Base-by-base conservation (phyloP, 2,797 vertebrate species). In the Hoplostethus atlanticus region DNA sequence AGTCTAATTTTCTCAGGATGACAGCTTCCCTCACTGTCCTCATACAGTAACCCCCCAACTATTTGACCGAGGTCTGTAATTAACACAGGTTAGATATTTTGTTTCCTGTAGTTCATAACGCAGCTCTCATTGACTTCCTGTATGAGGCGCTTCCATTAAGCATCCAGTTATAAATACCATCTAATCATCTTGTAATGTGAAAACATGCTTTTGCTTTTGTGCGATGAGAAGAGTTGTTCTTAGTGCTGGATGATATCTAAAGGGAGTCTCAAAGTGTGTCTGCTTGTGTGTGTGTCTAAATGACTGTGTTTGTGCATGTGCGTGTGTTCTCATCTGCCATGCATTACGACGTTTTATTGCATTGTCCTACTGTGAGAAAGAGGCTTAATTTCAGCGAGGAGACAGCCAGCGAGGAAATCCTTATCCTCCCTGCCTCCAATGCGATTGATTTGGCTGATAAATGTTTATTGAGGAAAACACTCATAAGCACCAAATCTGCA, bases 391-490 rank as follows among this genome's bases (percentile, higher is more conserved):
- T 83, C 73, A 75, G 71, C 62, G 44, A 7, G 52, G 44, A 80
- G 63, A 83, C 28, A 4, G 59, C 62, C 46, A 68, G 6, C 30
- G 58, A 68, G 76, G 64, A 72, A 76, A 61, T 73, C 55, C 48
- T 28, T 59, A 46, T 76, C 69, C 68, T 61, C 68, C 36, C 50
- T 64, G 66, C 70, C 70, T 84, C 65, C 58, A 3, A 46, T 42
- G 56, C 78, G 63, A 88, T 83, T 77, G 80, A 89, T 84, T 89
- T 40, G 34, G 60, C 70, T 59, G 65, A 83, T 85, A 53, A 31
- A 66, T 82, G 81, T 82, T 86, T 74, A 77, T 83, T 60, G 60
- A 73, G 42, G 58, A 84, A 84, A 84, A 79, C 76, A 65, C 63
- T 82, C 68, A 59, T 63, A 81, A 77, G 71, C 68, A 64, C 11